phyloP scores from a whole-genome alignment of 1,140 invertebrate genomes.

The Microplitis mediator region DNA sequence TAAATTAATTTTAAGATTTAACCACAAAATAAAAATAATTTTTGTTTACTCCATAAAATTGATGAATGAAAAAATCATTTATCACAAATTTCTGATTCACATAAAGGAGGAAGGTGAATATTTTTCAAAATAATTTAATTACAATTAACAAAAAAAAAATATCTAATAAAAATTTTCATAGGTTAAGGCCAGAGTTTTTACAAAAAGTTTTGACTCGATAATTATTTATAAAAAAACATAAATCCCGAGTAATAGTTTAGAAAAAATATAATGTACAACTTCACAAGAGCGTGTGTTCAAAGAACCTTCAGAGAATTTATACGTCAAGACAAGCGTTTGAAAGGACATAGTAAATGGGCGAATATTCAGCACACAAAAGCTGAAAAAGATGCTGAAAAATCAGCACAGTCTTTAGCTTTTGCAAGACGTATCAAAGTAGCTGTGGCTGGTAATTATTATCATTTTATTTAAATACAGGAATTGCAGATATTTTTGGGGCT shows the following conservation, averaged over 20 bases:
- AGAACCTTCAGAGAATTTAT: constrained; percentile 5
- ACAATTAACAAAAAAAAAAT: too few species aligned
- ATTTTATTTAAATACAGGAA: background rate
- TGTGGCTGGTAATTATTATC: constrained; percentile 58
- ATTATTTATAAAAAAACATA: background rate
- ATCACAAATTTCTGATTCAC: too few species aligned
- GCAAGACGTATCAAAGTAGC: constrained; percentile 64
- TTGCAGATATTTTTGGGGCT: constrained; percentile 22
- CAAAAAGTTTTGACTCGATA: too few species aligned
- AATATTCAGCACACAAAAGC: constrained; percentile 74
- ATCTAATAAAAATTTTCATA: too few species aligned
- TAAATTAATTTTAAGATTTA: too few species aligned
- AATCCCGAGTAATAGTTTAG: background rate
- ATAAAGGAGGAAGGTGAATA: too few species aligned
- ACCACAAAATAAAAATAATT: too few species aligned
- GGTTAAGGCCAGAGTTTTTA: too few species aligned
- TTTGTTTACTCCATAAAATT: too few species aligned
- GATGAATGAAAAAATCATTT: too few species aligned
- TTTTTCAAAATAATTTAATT: too few species aligned
- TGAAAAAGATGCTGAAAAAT: constrained; percentile 66
- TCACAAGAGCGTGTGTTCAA: background rate
- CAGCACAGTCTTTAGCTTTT: constrained; percentile 57
- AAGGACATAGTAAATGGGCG: constrained; percentile 77
- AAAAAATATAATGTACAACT: background rate
- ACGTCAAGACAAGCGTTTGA: constrained; percentile 51